These are phyloP conservation scores for Silurus glanis DNA, from an alignment of 2,113 vertebrate genomes.

Conservation along the genomic window DNA sequence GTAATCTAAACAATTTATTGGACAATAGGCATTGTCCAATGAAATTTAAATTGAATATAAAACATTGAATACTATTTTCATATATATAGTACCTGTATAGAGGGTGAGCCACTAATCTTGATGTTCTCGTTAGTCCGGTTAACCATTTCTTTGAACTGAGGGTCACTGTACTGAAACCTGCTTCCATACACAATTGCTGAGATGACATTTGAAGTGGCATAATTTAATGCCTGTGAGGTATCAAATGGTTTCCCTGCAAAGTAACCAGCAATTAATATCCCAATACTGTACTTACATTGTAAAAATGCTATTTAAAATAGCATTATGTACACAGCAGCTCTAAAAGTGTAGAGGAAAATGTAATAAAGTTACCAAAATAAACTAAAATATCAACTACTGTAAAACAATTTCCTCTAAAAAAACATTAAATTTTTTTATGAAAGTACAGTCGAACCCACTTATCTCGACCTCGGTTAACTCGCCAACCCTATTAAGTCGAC, in stretches of 20 bases:
- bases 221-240: conserved; percentile 35
- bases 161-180: conserved; percentile 53
- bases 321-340: background rate
- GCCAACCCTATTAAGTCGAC: too few relatives aligned
- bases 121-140: conserved; percentile 36
- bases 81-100: conserved; percentile 35
- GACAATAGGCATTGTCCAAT: too few relatives aligned
- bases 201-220: conserved; percentile 57
- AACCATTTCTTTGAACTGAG: conserved; percentile 42
- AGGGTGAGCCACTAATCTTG: conserved; percentile 30
- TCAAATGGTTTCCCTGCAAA: conserved; percentile 55
- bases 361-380: background rate
- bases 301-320: background rate
- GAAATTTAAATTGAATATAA: too few relatives aligned
- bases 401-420: too few relatives aligned
- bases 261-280: background rate
- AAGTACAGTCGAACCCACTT: too few relatives aligned
- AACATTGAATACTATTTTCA: too few relatives aligned
- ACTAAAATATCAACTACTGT: too few relatives aligned
- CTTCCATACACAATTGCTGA: conserved; percentile 54
- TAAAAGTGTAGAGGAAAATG: background rate
- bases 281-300: background rate
- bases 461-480: too few relatives aligned
- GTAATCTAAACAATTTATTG: too few relatives aligned
- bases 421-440: too few relatives aligned